Evolutionary conservation across 2,888 invertebrate genomes (phyloP).

Genomic region (Nowickia ferox): DNA sequence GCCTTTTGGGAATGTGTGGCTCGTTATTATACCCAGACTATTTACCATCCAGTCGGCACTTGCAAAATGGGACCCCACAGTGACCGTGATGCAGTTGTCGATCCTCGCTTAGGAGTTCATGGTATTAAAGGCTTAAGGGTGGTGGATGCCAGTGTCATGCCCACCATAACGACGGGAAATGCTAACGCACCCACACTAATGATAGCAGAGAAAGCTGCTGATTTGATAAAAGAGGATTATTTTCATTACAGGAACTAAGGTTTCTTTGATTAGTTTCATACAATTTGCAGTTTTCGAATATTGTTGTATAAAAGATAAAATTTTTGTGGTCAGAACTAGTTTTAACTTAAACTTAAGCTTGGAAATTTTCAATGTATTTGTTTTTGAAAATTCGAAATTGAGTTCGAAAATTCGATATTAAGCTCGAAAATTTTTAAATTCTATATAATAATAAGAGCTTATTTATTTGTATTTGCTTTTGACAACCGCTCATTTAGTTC

Average conservation of each 20-base stretch:
- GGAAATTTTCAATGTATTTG: too few relatives aligned
- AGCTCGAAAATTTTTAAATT: not conserved
- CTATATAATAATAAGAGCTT: too few relatives aligned
- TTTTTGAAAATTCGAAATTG: not conserved
- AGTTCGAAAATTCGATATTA: not conserved
- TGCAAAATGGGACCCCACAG: conserved; percentile 90
- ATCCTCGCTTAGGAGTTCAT: conserved; percentile 87
- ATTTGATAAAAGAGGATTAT: conserved; percentile 92
- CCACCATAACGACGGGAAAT: conserved; percentile 90
- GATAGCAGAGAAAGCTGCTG: conserved; percentile 92
- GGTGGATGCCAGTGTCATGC: conserved; percentile 93
- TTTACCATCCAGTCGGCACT: conserved; percentile 92
- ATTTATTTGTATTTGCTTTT: too few relatives aligned
- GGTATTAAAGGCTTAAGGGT: conserved; percentile 89
- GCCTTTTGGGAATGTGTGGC: conserved; percentile 91
- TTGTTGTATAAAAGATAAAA: too few relatives aligned
- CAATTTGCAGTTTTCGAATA: not conserved
- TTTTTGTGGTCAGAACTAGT: too few relatives aligned
- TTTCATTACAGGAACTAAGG: conserved; percentile 51
- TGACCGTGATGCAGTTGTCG: conserved; percentile 87
- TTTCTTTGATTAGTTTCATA: not conserved
- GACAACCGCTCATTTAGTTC: too few relatives aligned
- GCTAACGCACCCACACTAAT: conserved; percentile 92
- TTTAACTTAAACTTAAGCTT: too few relatives aligned
- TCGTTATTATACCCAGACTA: conserved; percentile 89